Evolutionary conservation across 2,797 vertebrate genomes (phyloP), one percentile per base, ranked within the genome.

Genomic region (Lerista edwardsae): DNA sequence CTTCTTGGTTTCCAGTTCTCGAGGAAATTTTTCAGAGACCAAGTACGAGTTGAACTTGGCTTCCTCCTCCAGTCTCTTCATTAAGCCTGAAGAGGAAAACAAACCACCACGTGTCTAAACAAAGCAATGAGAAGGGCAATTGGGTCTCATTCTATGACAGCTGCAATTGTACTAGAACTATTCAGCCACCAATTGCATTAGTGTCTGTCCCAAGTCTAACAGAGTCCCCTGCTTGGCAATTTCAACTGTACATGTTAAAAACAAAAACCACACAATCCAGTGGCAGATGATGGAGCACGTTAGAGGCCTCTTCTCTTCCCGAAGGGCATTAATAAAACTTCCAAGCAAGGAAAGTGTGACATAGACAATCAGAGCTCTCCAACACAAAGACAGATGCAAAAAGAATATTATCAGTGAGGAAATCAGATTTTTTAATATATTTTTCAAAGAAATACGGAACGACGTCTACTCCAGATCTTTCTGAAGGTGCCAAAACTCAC

Each of bases 1-100:
- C 88, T 96, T 97, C 94, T 97, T 97, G 23, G 91, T 96, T 89
- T 98, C 97, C 92, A 99, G 91, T 93, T 99, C 98, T 93, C 97
- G 97, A 47, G 98, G 98, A 74, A 98, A 94, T 93, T 99, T 99
- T 93, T 99, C 98, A 83, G 96, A 96, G 79, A 97, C 97, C 95
- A 99, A 97, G 88, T 99, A 99, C 36, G 97, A 96, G 94, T 98
- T 99, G 94, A 98, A 98, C 95, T 98, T 98, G 79, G 98, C 97
- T 95, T 99, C 98, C 91, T 98, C 98, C 91, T 99, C 98, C 19
- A 99, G 96, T 91, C 98, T 97, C 95, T 98, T 99, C 97, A 98
- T 97, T 93, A 99, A 95, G 91, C 97, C 98, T 99, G 81, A 92
- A 90, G 91, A 61, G 91, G 80, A 79, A 91, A 93, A 90, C 65